These are phyloP conservation scores for Masticophis lateralis DNA, from an alignment of 2,797 vertebrate genomes.

Conservation along the genomic window DNA sequence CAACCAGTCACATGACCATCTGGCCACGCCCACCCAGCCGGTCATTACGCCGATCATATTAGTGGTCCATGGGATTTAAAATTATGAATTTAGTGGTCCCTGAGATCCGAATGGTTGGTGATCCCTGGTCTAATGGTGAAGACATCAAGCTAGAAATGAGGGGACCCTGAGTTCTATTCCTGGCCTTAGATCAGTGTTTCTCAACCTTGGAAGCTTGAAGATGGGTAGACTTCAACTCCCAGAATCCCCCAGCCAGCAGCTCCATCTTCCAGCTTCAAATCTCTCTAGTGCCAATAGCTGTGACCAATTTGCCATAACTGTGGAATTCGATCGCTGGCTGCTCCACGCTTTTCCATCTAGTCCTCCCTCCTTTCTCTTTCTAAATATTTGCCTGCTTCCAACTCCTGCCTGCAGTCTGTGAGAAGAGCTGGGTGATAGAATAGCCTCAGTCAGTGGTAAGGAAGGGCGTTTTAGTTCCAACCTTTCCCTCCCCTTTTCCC, in stretches of 20 bases:
- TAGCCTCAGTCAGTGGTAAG: not conserved
- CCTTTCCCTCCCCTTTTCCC: conserved; percentile 2
- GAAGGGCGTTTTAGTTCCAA: not conserved
- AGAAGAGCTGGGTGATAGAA: not conserved
- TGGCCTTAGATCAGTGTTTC: not conserved
- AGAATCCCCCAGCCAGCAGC: not conserved
- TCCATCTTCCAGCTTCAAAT: not conserved
- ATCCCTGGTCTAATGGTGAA: not conserved
- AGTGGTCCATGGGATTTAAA: too few relatives aligned
- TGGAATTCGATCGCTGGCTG: not conserved
- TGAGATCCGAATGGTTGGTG: too few relatives aligned
- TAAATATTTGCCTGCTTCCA: not conserved
- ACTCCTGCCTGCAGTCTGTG: not conserved
- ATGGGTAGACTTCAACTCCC: too few relatives aligned
- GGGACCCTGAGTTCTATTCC: not conserved
- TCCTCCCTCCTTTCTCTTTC: not conserved
- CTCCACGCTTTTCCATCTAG: not conserved
- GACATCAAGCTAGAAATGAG: not conserved
- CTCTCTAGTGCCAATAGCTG: not conserved
- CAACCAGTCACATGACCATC: too few relatives aligned
- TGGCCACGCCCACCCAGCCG: too few relatives aligned
- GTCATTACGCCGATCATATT: too few relatives aligned
- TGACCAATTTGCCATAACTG: not conserved
- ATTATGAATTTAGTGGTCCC: too few relatives aligned
- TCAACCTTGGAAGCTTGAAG: too few relatives aligned